Evolutionary conservation across 1,140 invertebrate genomes (phyloP), one percentile per base, ranked within the genome.

Genomic region (Euglossa dilemma): DNA sequence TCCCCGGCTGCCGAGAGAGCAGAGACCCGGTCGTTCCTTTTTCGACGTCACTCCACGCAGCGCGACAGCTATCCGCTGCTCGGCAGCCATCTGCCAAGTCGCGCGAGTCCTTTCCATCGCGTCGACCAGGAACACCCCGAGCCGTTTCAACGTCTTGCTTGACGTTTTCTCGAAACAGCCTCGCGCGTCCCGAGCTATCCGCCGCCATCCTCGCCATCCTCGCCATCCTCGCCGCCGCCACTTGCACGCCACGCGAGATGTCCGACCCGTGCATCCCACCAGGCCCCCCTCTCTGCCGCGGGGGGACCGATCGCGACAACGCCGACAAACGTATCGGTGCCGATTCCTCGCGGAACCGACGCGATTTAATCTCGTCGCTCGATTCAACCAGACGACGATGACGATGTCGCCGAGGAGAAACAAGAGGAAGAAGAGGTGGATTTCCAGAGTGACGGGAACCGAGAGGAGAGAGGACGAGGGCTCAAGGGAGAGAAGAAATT

Each of bases 71-170:
- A 78, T 72, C 59, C 77, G 84, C 84, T 83, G 85, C 84, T 90
- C 87, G 72, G 52, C 61, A 91, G 81, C 85, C 89, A 90, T 91
- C 89, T 90, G 87, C 87, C 89, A 90, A 88, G 85, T 80, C 74
- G 72, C 78, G 84, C 70, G 69, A 52, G 84, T 88, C 73, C 87
- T 84, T 85, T 83, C 87, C 78, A 67, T 83, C 87, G 74, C 83
- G 73, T 87, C 85, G 84, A 84, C 84, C 86, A 80, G 75, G 79
- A 88, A 85, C 86, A 88, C 77, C 87, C 81, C 66, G 86, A 85
- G 86, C 59, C 63, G 73, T 78, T 80, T 57, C 81, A 77, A 87
- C 82, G 72, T 84, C 81, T 72, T 9, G 59, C 81, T 43, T 77
- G 81, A 87, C 86, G 67, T 87, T 80, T 78, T 61, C 84, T 83